Conservation (phyloP, 2,888 invertebrate genomes). For the Athalia circularis region DNA sequence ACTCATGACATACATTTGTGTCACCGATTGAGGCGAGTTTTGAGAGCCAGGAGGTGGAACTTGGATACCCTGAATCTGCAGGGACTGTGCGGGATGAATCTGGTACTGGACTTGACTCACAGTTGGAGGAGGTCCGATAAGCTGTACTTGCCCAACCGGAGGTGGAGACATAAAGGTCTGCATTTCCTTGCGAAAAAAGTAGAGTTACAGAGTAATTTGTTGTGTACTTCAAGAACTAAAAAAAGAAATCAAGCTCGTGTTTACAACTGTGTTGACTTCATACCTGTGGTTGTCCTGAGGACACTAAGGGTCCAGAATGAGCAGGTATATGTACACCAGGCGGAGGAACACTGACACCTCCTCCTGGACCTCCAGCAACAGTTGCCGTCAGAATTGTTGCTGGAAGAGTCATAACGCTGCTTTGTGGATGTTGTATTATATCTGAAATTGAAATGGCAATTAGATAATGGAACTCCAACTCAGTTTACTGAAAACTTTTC, state of each 20-base stretch:
- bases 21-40: conserved; percentile 68
- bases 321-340: conserved; percentile 72
- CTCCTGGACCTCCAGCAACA: conserved; percentile 67
- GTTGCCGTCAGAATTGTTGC: conserved; percentile 71
- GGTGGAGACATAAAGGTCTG: conserved; percentile 70
- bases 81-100: conserved; percentile 69
- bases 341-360: conserved; percentile 68
- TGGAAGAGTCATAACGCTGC: conserved; percentile 69
- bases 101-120: conserved; percentile 72
- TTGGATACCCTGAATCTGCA: conserved; percentile 69
- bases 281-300: conserved; percentile 70
- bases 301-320: conserved; percentile 70
- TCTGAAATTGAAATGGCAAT: conserved; percentile 55
- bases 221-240: too few relatives aligned
- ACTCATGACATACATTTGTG: conserved; percentile 73
- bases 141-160: conserved; percentile 69
- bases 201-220: too few relatives aligned
- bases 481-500: not conserved
- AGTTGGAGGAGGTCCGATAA: conserved; percentile 71
- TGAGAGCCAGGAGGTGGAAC: conserved; percentile 66
- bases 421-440: conserved; percentile 71
- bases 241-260: not conserved
- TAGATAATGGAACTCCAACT: too few relatives aligned
- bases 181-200: conserved; percentile 62
- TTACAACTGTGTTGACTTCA: not conserved